phyloP scores from a whole-genome alignment of 2,797 vertebrate species.

The Channallabes apus region DNA sequence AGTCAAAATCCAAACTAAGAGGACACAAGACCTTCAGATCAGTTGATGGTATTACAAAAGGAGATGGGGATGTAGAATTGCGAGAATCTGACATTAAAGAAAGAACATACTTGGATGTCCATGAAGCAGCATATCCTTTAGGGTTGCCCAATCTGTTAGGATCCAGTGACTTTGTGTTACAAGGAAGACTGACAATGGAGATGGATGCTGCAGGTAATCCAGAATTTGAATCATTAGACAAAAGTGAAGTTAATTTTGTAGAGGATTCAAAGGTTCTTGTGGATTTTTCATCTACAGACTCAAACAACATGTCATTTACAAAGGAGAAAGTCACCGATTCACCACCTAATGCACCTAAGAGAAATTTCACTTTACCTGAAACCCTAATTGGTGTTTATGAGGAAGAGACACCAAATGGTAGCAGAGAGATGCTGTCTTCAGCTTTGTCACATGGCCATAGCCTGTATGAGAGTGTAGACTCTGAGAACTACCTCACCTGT shows the following conservation, averaged over 20 bases:
- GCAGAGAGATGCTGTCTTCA: slow-evolving; percentile 12
- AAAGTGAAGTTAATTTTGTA: slow-evolving; percentile 4
- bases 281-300: slow-evolving; percentile 60
- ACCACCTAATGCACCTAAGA: slow-evolving; percentile 62
- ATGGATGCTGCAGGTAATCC: slow-evolving; percentile 20
- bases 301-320: background rate
- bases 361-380: slow-evolving; percentile 9
- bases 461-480: slow-evolving; percentile 63
- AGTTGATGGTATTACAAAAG: background rate
- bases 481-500: slow-evolving; percentile 68
- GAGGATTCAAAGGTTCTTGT: slow-evolving; percentile 30
- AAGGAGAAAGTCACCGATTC: slow-evolving; percentile 20
- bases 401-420: slow-evolving; percentile 6
- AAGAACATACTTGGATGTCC: background rate
- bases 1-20: slow-evolving; percentile 1
- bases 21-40: background rate
- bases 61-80: slow-evolving; percentile 17
- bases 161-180: background rate
- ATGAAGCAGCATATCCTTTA: background rate
- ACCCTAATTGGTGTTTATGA: background rate
- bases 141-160: background rate
- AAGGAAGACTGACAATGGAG: background rate
- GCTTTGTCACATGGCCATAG: slow-evolving; percentile 59
- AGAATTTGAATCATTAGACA: background rate
- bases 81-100: slow-evolving; percentile 1